Base-by-base conservation (phyloP, 2,888 invertebrate species). In the Chaetogeoica ovagalla region DNA sequence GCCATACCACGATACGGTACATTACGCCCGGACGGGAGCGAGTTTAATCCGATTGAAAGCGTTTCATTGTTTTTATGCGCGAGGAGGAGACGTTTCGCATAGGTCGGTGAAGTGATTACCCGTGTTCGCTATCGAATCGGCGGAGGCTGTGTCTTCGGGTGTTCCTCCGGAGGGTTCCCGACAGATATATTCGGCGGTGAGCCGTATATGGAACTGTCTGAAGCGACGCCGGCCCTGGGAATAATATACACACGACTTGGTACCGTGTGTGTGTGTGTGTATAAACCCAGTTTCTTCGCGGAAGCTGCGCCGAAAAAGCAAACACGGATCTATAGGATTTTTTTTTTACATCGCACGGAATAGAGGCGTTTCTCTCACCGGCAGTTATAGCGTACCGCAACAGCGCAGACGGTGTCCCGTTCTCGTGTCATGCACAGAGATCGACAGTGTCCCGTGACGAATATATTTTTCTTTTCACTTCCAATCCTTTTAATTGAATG, bases 31-130 rank as follows among this genome's bases (percentile, higher is more conserved):
- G 30, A 30, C 30, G 30, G 30, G 30, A 30, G 30, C 39, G 71
- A 43, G 19, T 79, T 79, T 71, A 79, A 79, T 79, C 79, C 79
- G 57, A 79, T 79, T 79, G 79, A 79, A 79, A 79, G 79, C 79
- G 70, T 79, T 79, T 79, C 70, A 71, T 79, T 79, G 79, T 79
- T 79, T 71, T 71, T 76, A 68, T 59, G 43, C 21, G 15, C 6
- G 43, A 7, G 43, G 9, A 43, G 62, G 39, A 75, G 59, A 23
- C 57, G 30, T 30, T 30, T 30, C 30, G 30, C 4, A 30, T 4
- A 4, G 30, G 5, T 66, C 57, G 37, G 69, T 62, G 69, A 77
- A 79, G 79, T 71, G 79, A 79, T 79, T 79, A 79, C 79, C 79
- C 79, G 79, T 79, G 79, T 79, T 79, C 79, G 15, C 63, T 43